Base-by-base conservation (phyloP, 2,113 vertebrate species). In the Formicarius rufipectus region DNA sequence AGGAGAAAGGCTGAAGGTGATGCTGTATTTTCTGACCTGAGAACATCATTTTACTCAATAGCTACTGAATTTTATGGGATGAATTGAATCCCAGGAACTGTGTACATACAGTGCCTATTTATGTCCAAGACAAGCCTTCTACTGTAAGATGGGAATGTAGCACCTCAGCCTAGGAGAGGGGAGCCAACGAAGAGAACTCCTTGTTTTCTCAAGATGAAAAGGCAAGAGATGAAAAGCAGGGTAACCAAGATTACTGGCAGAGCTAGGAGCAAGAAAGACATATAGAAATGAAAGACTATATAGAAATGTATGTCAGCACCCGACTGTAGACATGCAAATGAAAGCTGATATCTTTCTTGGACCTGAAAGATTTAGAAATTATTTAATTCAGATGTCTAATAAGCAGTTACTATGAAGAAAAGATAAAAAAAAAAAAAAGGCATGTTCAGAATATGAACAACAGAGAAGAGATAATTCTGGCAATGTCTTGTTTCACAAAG, bases 301-400 rank as follows among this genome's bases (percentile, higher is more conserved):
- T 7, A 44, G 16, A 69, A 92, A 58, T 15, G 6, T 35, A 16
- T 16, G 12, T 33, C 27, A 47, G 33, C 0, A 0, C 60, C 44
- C 60, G 44, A 52, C 21, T 74, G n/a, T 2, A 60, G 27, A 49
- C 10, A 22, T 20, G 19, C 4, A 18, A 56, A 33, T 35, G 25
- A 87, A 77, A 67, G 12, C 12, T 66, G 30, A 42, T 24, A 44
- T 20, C 12, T 76, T 53, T 93, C 27, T 31, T 23, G 21, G 14
- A 28, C 14, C 31, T 67, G 45, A 60, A 87, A 84, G 20, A 49
- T 78, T 21, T 33, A 84, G 33, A 87, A 73, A 55, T 45, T 50
- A 45, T 56, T 84, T 59, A 17, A 55, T 59, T 50, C 68, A 42
- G 9, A 84, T 45, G 1, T 73, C 59, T 73, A 30, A 12, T 7